A percentile compares a stretch with the other conserved stretches of the same genome.
phyloP scores from a whole-genome alignment of 2,888 invertebrate species.

The Helobdella robusta region DNA sequence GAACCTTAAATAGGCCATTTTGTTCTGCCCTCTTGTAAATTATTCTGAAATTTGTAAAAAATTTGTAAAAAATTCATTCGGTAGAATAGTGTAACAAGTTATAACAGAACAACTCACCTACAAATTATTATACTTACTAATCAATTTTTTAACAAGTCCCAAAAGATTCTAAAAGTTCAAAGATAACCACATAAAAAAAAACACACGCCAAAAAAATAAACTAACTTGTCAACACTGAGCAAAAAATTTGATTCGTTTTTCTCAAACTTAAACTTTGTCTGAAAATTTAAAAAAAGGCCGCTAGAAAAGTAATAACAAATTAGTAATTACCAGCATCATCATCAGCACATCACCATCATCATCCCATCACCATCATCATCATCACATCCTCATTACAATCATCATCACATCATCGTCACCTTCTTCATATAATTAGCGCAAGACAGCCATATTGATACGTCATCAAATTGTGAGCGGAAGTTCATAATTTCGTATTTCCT shows the following conservation, averaged over 20 bases:
- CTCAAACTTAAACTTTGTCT: slow-evolving; percentile 48
- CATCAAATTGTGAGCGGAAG: slow-evolving; percentile 56
- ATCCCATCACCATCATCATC: background rate
- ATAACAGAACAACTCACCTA: no score
- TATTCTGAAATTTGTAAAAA: no score
- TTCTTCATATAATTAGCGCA: slow-evolving; percentile 2
- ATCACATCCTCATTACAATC: background rate
- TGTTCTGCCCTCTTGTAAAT: no score
- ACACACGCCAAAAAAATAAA: no score
- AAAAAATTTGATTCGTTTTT: slow-evolving; percentile 69
- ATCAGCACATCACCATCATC: background rate
- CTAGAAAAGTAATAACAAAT: background rate
- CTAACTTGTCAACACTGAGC: slow-evolving; percentile 64
- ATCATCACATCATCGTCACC: background rate
- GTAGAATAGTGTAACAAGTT: no score
- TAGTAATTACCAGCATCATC: background rate
- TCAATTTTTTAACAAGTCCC: no score
- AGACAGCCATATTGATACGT: slow-evolving; percentile 53
- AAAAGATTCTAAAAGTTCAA: no score
- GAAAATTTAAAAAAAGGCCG: slow-evolving; percentile 28
- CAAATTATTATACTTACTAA: no score
- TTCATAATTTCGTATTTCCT: slow-evolving; percentile 54
- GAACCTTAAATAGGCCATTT: no score
- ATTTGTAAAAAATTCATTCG: no score
- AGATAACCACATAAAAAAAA: no score